Percentiles rank a stretch among this genome's conserved stretches.
Evolutionary conservation across 2,113 vertebrate genomes (phyloP).

Genomic region (Perca flavescens): DNA sequence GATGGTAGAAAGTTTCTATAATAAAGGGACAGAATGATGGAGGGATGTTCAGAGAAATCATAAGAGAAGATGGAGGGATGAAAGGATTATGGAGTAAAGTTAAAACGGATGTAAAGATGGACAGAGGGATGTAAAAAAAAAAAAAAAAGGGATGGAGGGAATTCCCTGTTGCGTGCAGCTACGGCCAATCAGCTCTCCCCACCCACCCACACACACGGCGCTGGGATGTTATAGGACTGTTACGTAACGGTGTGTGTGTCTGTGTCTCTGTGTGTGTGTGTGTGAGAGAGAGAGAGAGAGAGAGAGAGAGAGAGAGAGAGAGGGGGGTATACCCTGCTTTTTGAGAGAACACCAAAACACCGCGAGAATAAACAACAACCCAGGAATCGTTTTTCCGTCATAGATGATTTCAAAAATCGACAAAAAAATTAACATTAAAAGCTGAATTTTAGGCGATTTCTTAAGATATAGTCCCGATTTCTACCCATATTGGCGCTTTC

Average conservation of each 20-base stretch:
- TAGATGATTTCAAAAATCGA: neutral
- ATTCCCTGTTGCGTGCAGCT: constrained; percentile 74
- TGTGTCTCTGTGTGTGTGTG: neutral
- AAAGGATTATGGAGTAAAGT: too few species aligned
- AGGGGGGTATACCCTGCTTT: constrained; percentile 32
- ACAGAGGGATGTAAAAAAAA: neutral
- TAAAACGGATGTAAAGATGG: neutral
- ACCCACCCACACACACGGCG: constrained; percentile 1
- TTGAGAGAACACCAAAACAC: neutral
- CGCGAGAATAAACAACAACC: constrained; percentile 25
- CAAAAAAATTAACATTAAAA: neutral
- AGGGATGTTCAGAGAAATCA: neutral
- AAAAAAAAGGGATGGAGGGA: constrained; percentile 63
- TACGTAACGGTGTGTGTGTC: constrained; percentile 35
- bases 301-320: too few species aligned
- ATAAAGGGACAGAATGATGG: too few species aligned
- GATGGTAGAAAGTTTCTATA: neutral
- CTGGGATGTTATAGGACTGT: constrained; percentile 32
- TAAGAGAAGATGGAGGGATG: neutral
- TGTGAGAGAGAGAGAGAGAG: neutral
- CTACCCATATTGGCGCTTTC: too few species aligned
- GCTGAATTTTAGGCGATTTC: neutral
- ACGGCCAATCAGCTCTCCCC: constrained; percentile 64
- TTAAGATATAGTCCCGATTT: neutral
- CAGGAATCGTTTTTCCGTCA: too few species aligned